Percentiles rank a stretch among this genome's conserved stretches.
phyloP scores from a whole-genome alignment of 2,797 vertebrate genomes.

The Enteromius mattozi region DNA sequence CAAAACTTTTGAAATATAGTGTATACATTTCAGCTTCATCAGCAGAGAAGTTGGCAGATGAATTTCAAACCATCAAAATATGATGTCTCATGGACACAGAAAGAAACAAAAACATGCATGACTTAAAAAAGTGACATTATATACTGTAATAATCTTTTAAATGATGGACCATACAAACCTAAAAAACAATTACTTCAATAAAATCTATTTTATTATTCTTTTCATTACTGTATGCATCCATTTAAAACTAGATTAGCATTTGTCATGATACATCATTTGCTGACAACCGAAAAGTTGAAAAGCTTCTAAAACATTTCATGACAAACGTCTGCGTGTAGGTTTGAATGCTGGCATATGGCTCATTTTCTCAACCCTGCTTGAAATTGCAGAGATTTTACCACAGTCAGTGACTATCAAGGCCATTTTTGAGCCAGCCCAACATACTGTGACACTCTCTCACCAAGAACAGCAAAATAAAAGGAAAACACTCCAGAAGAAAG shows the following conservation, averaged over 20 bases:
- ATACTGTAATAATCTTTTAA: neutral
- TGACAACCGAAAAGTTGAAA: slow-evolving; percentile 2
- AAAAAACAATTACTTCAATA: neutral
- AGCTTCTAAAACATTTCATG: neutral
- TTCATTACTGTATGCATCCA: neutral
- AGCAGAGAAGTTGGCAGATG: neutral
- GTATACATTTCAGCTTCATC: neutral
- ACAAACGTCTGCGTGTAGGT: slow-evolving; percentile 36
- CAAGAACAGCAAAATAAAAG: slow-evolving; percentile 14
- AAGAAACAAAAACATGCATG: slow-evolving; percentile 1
- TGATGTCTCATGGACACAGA: neutral
- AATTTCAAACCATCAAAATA: slow-evolving; percentile 25
- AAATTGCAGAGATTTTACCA: slow-evolving; percentile 57
- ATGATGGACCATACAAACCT: neutral
- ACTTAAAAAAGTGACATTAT: neutral
- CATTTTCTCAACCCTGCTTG: slow-evolving; percentile 54
- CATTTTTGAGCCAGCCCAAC: slow-evolving; percentile 49
- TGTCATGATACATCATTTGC: neutral
- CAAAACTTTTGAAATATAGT: neutral
- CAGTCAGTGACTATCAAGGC: slow-evolving; percentile 57
- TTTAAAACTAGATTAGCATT: neutral
- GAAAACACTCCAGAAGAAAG: slow-evolving; percentile 41
- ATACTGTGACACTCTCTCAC: slow-evolving; percentile 24
- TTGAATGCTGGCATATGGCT: slow-evolving; percentile 50
- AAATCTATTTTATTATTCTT: neutral